These are phyloP conservation scores for Lissocephala sabroskyi DNA, from an alignment of 2,888 invertebrate genomes.

Conservation along the genomic window DNA sequence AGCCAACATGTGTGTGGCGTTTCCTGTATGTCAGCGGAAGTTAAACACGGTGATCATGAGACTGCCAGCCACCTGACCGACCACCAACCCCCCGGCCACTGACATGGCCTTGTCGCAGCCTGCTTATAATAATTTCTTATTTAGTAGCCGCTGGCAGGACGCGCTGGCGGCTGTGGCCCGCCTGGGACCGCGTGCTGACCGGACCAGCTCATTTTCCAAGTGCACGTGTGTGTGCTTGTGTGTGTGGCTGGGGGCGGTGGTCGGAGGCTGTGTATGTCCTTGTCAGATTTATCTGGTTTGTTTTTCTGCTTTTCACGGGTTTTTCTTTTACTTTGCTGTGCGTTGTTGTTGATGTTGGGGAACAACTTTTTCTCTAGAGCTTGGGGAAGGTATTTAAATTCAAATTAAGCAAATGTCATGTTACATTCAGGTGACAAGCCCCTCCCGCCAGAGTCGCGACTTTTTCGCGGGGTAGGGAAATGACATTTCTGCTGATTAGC, in stretches of 20 bases:
- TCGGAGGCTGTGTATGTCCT: neutral
- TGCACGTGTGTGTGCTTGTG: neutral
- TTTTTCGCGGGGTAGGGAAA: constrained; percentile 6
- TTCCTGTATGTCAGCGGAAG: constrained; percentile 44
- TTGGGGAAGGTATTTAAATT: constrained; percentile 54
- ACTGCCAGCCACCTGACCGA: constrained; percentile 7
- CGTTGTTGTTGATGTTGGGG: constrained; percentile 16
- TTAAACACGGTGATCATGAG: constrained; percentile 40
- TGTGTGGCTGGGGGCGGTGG: neutral
- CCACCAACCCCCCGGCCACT: neutral
- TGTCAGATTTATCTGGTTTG: constrained; percentile 50
- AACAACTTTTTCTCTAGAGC: too few relatives aligned
- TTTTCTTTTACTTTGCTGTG: neutral
- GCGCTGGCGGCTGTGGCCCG: constrained; percentile 8
- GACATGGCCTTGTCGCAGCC: constrained; percentile 25
- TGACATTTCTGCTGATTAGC: constrained; percentile 40
- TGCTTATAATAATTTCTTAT: constrained; percentile 63
- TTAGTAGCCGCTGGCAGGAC: constrained; percentile 36
- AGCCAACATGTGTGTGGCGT: constrained; percentile 34
- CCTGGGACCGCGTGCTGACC: neutral
- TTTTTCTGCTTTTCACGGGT: constrained; percentile 3
- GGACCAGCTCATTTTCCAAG: neutral
- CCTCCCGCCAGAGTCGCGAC: constrained; percentile 5
- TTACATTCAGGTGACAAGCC: constrained; percentile 47
- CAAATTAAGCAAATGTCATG: constrained; percentile 63